These are phyloP conservation scores for Drosophila imparisetae DNA, from an alignment of 2,888 invertebrate species.

Conservation along the genomic window DNA sequence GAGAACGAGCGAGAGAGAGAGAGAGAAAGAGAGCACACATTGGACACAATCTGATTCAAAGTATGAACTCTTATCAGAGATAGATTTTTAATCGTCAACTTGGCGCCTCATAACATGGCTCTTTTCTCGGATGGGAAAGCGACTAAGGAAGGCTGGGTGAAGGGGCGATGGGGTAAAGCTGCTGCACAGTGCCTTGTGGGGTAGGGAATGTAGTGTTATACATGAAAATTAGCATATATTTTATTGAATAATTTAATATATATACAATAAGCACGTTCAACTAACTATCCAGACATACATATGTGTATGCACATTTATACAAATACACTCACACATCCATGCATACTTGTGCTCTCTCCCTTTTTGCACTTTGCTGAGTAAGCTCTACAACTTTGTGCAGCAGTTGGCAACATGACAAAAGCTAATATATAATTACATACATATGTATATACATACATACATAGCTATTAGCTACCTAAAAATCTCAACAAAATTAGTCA, in stretches of 20 bases:
- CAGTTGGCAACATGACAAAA: slow-evolving; percentile 25
- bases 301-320: neutral
- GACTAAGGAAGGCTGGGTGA: neutral
- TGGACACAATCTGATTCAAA: slow-evolving; percentile 50
- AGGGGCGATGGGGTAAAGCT: neutral
- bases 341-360: neutral
- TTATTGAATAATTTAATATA: slow-evolving; percentile 2
- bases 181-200: slow-evolving; percentile 5
- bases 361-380: neutral
- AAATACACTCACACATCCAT: neutral
- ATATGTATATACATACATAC: neutral
- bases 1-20: neutral
- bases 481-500: neutral
- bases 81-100: slow-evolving; percentile 53
- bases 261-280: slow-evolving; percentile 1
- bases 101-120: slow-evolving; percentile 36
- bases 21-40: slow-evolving; percentile 13
- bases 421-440: neutral
- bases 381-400: slow-evolving; percentile 12
- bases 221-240: slow-evolving; percentile 56
- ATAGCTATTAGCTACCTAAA: neutral
- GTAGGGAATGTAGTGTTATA: slow-evolving; percentile 52
- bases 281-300: neutral
- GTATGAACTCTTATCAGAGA: slow-evolving; percentile 62
- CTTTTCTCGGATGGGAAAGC: neutral